Base-by-base conservation (phyloP, 2,888 invertebrate genomes). In the Taenaris catops region DNA sequence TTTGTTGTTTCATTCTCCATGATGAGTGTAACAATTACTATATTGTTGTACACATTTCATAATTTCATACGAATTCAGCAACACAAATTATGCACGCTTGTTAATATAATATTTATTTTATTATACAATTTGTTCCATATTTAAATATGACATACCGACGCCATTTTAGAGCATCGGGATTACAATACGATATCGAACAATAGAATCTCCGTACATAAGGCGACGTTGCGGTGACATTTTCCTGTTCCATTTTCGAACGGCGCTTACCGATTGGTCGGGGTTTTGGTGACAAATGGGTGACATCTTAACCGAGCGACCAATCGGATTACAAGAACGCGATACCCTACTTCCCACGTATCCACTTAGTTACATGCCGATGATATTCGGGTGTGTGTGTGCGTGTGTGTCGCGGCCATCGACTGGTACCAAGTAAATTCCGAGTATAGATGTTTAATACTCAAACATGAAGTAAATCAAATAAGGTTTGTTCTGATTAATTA, bases 211-310 rank as follows among this genome's bases (percentile, higher is more conserved):
- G 48, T 65, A 73, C 49, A 75, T 72, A 69, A 61, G 52, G 53
- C 62, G 65, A 63, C 66, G 61, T 46, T 54, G 55, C 58, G 54
- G 65, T 75, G 78, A 81, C 79, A 80, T 58, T 73, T 72, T 60
- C 60, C 63, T 49, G 63, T 69, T 73, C 75, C 70, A 62, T 66
- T 70, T 70, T 64, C 44, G 48, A 74, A 63, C 34, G 35, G 47
- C 12, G 55, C 53, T 39, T 42, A 51, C 54, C 54, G 55, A 83
- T 84, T 83, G 84, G 84, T 45, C 37, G 64, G 47, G 6, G 36
- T 61, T 58, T 83, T 84, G 86, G 83, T 84, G 86, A 86, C 84
- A 86, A 84, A 81, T 75, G 80, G 73, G 74, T 78, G 86, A 86
- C 84, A 86, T 65, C 66, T 49, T 64, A 48, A 33, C 40, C 43